Percentiles rank a stretch among this genome's conserved stretches.
Evolutionary conservation across 64 coral and sea anemone species (phyloP).

Genomic region (Catalaphyllia jardinei): DNA sequence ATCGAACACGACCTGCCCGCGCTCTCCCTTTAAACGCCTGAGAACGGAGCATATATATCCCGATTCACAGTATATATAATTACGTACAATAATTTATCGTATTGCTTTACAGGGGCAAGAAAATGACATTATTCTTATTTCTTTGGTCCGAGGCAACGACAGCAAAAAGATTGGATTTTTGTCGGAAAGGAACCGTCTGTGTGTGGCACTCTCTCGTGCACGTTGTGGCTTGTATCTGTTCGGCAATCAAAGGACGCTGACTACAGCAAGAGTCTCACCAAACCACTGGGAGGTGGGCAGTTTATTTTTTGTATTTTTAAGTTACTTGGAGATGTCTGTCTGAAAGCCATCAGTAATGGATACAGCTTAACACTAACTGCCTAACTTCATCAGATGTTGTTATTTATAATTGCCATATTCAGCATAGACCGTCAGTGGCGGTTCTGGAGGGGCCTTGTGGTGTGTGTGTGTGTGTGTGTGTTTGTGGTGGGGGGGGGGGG

Average conservation of each 20-base stretch:
- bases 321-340: neutral
- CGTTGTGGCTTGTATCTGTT: constrained; percentile 37
- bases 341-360: no score
- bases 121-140: constrained; percentile 39
- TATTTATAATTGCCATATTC: no score
- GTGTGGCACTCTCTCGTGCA: constrained; percentile 43
- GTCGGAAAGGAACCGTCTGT: neutral
- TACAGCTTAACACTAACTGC: no score
- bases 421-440: no score
- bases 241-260: constrained; percentile 6
- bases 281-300: constrained; percentile 11
- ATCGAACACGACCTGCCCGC: no score
- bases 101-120: constrained; percentile 40
- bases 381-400: no score
- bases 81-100: neutral
- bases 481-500: no score
- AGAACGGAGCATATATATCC: neutral
- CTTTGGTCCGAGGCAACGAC: constrained; percentile 29
- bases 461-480: no score
- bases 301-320: neutral
- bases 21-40: neutral
- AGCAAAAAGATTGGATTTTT: constrained; percentile 25
- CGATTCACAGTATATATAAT: no score
- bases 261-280: neutral
- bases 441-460: no score